Evolutionary conservation across 92 coral and sea anemone genomes (phyloP).

Genomic region (Anthopleura xanthogrammica): DNA sequence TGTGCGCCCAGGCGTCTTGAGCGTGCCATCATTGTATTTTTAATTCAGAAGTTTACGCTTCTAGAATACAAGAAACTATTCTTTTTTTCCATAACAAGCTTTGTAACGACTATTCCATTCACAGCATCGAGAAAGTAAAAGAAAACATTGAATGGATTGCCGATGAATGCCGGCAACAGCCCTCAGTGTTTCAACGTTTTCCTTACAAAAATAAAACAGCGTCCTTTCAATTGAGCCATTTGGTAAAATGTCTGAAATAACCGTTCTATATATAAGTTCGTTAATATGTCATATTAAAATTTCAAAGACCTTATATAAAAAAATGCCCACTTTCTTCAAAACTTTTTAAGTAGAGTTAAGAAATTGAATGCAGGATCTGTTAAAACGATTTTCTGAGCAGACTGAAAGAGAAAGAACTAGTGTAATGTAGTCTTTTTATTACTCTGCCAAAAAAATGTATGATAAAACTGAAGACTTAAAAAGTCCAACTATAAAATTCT

Average conservation of each 20-base stretch:
- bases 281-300: neutral
- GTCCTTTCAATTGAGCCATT: neutral
- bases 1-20: conserved; percentile 1
- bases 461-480: neutral
- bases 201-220: neutral
- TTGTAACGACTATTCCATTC: neutral
- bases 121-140: neutral
- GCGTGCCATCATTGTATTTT: conserved; percentile 30
- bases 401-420: too few species aligned
- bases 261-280: neutral
- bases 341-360: too few species aligned
- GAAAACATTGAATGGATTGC: neutral
- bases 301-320: neutral
- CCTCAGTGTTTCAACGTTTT: neutral
- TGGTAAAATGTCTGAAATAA: neutral
- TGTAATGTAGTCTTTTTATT: neutral
- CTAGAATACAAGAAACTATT: conserved; percentile 11
- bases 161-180: neutral
- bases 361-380: too few species aligned
- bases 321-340: neutral
- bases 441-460: neutral
- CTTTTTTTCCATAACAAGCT: conserved; percentile 4
- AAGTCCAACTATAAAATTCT: neutral
- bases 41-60: conserved; percentile 18
- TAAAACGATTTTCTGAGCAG: too few species aligned